These are phyloP conservation scores for Myotis yumanensis DNA, from an alignment of 2,113 vertebrate species.

Conservation along the genomic window DNA sequence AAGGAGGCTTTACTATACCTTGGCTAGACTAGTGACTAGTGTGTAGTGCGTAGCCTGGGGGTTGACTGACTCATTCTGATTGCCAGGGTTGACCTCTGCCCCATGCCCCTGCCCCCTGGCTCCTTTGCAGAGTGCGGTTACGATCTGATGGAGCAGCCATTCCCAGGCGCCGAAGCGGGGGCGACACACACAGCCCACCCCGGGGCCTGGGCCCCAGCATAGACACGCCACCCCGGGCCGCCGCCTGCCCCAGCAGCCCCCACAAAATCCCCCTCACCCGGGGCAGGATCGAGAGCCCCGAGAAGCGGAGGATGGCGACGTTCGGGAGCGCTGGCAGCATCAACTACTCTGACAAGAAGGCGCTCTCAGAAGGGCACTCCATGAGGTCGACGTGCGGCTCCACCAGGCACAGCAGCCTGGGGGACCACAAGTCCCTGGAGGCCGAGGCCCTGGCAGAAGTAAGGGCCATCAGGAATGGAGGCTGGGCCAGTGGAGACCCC, in stretches of 20 bases:
- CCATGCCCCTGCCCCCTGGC: constrained; percentile 57
- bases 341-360: constrained; percentile 95
- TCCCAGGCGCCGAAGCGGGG: constrained; percentile 91
- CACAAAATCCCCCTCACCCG: constrained; percentile 93
- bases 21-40: not conserved
- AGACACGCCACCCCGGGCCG: constrained; percentile 95
- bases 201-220: constrained; percentile 87
- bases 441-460: constrained; percentile 97
- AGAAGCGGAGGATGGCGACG: constrained; percentile 95
- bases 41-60: constrained; percentile 4
- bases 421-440: constrained; percentile 97
- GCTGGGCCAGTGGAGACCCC: not conserved
- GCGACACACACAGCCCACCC: constrained; percentile 94
- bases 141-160: constrained; percentile 95
- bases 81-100: constrained; percentile 66
- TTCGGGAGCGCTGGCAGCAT: constrained; percentile 97
- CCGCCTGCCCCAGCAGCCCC: constrained; percentile 97
- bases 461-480: constrained; percentile 72
- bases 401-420: constrained; percentile 98
- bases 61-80: not conserved
- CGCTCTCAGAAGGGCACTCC: constrained; percentile 90
- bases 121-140: constrained; percentile 90
- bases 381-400: constrained; percentile 90
- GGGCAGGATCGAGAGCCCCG: constrained; percentile 93
- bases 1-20: constrained; percentile 59